Evolutionary conservation across 37 sponge, comb jelly and placozoan genomes (phyloP).

Genomic region (Dysidea cf. avara): DNA sequence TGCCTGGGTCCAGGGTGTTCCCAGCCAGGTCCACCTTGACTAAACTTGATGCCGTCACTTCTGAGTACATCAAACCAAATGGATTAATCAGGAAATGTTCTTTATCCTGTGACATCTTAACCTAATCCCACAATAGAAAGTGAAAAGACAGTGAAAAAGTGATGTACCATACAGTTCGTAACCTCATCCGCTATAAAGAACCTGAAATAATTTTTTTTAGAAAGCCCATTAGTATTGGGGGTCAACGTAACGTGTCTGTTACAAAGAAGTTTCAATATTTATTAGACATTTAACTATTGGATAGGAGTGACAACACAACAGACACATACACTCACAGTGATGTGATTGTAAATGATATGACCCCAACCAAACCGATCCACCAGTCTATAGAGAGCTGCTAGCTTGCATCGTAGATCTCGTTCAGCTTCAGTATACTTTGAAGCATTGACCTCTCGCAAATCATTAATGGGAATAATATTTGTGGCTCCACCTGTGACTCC

Average conservation of each 20-base stretch:
- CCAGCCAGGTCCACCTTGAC: conserved; percentile 82
- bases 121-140: too few species aligned
- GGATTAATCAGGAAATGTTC: conserved; percentile 73
- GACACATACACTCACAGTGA: conserved; percentile 76
- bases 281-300: too few species aligned
- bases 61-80: conserved; percentile 80
- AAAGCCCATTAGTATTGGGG: too few species aligned
- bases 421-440: conserved; percentile 54
- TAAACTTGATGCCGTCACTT: conserved; percentile 81
- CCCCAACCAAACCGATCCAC: conserved; percentile 77
- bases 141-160: too few species aligned
- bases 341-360: conserved; percentile 72
- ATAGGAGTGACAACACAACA: too few species aligned
- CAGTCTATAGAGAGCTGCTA: conserved; percentile 80
- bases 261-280: too few species aligned
- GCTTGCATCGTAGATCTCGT: conserved; percentile 67
- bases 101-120: conserved; percentile 17
- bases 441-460: conserved; percentile 34
- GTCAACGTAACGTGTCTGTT: too few species aligned
- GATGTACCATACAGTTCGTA: too few species aligned
- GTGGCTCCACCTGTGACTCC: too few species aligned
- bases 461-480: too few species aligned
- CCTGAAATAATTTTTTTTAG: too few species aligned
- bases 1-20: conserved; percentile 69
- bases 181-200: too few species aligned